Evolutionary conservation across 1,140 invertebrate genomes (phyloP), one percentile per base, ranked within the genome.

Genomic region (Heliconius hermathena): DNA sequence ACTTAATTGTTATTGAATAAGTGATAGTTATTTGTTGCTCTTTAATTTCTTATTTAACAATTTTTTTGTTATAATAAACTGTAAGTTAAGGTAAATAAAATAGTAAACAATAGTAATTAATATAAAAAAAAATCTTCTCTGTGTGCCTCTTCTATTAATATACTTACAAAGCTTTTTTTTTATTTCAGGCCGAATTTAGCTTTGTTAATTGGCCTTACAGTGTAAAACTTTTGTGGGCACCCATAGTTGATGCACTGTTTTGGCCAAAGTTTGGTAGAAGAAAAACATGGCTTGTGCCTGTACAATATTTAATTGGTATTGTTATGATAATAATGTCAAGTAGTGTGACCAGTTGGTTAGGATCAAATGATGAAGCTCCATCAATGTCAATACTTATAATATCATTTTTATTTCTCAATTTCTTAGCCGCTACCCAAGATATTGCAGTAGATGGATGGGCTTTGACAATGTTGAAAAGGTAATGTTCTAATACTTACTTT

Each of bases 401-500:
- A 29, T 95, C 98, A 73, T 99, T 99, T 95, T 98, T 99, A 89
- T 95, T 96, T 74, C 95, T 99, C 1, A 99, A 99, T 88, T 99
- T 99, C 87, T 95, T 99, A 74, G 99, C 99, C 18, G 99, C 99
- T 2, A 99, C 99, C 33, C 99, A 99, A 95, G 99, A 99, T 94
- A 99, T 99, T 90, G 99, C 99, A 76, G 99, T 99, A 1, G 99
- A 99, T 96, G 99, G 99, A 4, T 99, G 99, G 99, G 99, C 99
- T 2, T 94, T 99, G 1, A 99, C 99, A 4, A 99, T 99, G 98
- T 95, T 99, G 4, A 98, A 99, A 91, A 97, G 98, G 97, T 97
- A 52, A 20, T 20, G 6, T 18, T 46, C 16, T 18, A 20, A 52
- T 52, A 52, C 16, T 52, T 52, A 18, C 16, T 46, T 13, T 46